Base-by-base conservation (phyloP, 1,140 invertebrate genomes). In the Cydia fagiglandana region DNA sequence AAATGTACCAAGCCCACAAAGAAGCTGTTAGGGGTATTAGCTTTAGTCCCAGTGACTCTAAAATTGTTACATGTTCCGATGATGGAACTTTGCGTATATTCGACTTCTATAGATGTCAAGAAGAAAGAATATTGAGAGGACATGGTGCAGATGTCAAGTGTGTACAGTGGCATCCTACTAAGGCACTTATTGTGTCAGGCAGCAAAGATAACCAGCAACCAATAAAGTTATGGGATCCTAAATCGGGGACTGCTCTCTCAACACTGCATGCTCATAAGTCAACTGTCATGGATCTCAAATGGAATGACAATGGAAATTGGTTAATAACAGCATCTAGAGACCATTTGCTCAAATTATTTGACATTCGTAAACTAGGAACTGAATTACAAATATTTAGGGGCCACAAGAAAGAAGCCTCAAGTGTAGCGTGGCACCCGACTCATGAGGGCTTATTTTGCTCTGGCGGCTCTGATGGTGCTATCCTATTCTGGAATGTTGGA, bases 1-100 rank as follows among this genome's bases (percentile, higher is more conserved):
- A 99, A 95, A 99, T 99, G 98, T 99, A 99, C 95, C 99, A 99
- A 94, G 99, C 98, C 45, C 99, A 99, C 93, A 99, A 99, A 96
- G 99, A 99, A 95, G 97, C 99, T 78, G 97, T 99, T 84, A 95
- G 99, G 92, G 99, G 98, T 93, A 97, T 99, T 94, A 99, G 98
- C 95, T 99, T 99, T 95, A 98, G 98, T 94, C 99, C 99, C 73
- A 98, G 97, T 88, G 99, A 99, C 95, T 96, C 96, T 86, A 99
- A 99, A 94, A 98, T 99, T 94, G 98, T 98, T 10, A 99, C 99
- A 28, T 99, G 99, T 94, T 99, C 99, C 70, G 99, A 99, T 93
- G 99, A 99, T 94, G 98, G 98, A 78, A 99, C 99, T 20, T 95
- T 99, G 53, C 94, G 99, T 84, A 98, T 99, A 86, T 99, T 99